phyloP scores from a whole-genome alignment of 2,113 vertebrate genomes.

The Calyptommatus sinebrachiatus region DNA sequence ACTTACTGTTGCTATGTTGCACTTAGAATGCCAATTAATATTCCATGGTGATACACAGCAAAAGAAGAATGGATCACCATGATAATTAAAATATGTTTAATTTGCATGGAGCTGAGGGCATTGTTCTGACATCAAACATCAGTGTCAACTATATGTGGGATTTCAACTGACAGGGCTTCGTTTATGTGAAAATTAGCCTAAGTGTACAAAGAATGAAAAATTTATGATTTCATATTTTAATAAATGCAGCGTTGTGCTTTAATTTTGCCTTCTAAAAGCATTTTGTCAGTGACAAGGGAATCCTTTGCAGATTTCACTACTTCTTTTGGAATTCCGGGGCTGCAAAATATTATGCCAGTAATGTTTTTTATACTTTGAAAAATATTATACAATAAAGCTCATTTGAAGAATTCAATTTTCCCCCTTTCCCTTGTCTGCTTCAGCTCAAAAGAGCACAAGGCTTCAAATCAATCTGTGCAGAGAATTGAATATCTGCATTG shows the following conservation, averaged over 20 bases:
- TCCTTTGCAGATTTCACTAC: constrained; percentile 54
- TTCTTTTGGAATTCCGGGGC: constrained; percentile 41
- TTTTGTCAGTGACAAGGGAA: constrained; percentile 71
- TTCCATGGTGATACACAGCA: constrained; percentile 59
- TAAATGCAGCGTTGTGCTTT: constrained; percentile 86
- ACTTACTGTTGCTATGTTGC: constrained; percentile 46
- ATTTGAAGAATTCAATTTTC: constrained; percentile 42
- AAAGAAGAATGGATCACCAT: constrained; percentile 66
- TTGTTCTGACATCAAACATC: constrained; percentile 87
- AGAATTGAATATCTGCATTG: constrained; percentile 8
- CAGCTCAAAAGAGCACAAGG: constrained; percentile 31
- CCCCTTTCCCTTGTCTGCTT: constrained; percentile 9
- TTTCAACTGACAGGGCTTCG: constrained; percentile 82
- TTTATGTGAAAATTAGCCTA: constrained; percentile 88
- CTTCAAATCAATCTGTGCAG: constrained; percentile 33
- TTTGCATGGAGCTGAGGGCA: constrained; percentile 78
- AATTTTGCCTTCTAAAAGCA: constrained; percentile 83
- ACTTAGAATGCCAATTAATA: constrained; percentile 65
- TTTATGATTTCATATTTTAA: constrained; percentile 90
- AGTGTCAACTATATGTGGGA: constrained; percentile 79
- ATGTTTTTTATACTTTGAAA: constrained; percentile 61
- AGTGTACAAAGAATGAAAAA: constrained; percentile 89
- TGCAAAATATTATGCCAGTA: constrained; percentile 46
- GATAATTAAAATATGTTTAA: constrained; percentile 84
- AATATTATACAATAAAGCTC: constrained; percentile 49